These are phyloP conservation scores for Echinarachnius parma DNA, from an alignment of 53 echinoderm and acorn worm genomes.

Conservation along the genomic window DNA sequence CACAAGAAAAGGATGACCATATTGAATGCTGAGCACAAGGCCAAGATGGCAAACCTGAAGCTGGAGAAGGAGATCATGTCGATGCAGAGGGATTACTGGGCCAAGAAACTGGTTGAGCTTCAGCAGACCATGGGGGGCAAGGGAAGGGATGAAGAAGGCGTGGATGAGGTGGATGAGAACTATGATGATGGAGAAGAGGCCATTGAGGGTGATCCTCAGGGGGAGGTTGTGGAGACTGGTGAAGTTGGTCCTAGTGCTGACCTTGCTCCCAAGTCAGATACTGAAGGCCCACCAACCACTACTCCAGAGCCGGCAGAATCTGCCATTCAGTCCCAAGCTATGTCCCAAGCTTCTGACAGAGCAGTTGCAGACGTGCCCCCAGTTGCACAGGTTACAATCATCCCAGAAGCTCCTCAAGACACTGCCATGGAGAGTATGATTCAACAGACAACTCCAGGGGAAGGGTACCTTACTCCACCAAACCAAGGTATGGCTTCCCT, in stretches of 20 bases:
- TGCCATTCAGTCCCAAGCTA: background rate
- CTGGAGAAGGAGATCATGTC: slow-evolving; percentile 19
- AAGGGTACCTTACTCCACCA: slow-evolving; percentile 8
- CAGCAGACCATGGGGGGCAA: slow-evolving; percentile 3
- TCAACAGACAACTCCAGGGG: background rate
- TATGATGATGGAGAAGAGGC: slow-evolving; percentile 1
- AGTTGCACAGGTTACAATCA: too few relatives aligned
- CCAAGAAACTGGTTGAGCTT: slow-evolving; percentile 17
- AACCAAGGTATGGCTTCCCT: slow-evolving; percentile 1
- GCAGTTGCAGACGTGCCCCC: too few relatives aligned
- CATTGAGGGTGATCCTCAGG: background rate
- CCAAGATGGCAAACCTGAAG: slow-evolving; percentile 32
- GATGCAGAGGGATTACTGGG: slow-evolving; percentile 42
- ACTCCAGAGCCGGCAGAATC: background rate
- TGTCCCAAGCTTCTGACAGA: too few relatives aligned
- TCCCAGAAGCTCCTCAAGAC: too few relatives aligned
- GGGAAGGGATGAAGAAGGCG: slow-evolving; percentile 13
- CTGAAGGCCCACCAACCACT: background rate
- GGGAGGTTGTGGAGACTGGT: background rate
- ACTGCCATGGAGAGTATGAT: background rate
- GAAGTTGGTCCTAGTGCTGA: slow-evolving; percentile 8
- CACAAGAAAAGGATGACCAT: slow-evolving; percentile 30
- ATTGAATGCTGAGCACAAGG: slow-evolving; percentile 24
- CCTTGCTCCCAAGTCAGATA: background rate
- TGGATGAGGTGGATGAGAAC: slow-evolving; percentile 8